A percentile compares a stretch with the other conserved stretches of the same genome.
phyloP scores from a whole-genome alignment of 1,140 invertebrate species.

The Drosophila equinoxialis region DNA sequence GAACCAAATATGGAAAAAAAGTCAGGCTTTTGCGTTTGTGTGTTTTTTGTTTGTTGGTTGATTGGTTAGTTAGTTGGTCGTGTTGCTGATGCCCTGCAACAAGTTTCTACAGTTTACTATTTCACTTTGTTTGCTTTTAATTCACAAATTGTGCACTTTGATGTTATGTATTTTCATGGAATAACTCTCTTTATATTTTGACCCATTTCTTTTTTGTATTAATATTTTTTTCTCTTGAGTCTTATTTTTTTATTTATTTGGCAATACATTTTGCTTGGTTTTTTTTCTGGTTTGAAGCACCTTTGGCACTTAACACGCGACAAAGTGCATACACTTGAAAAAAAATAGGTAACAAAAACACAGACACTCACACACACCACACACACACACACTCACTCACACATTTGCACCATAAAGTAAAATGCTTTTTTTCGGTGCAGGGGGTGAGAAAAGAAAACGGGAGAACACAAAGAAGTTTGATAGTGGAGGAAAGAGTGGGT shows the following conservation, averaged over 20 bases:
- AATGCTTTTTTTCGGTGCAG: no score
- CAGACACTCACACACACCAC: neutral
- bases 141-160: slow-evolving; percentile 19
- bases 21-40: neutral
- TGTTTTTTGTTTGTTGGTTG: neutral
- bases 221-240: neutral
- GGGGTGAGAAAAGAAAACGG: neutral
- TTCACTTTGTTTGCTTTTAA: neutral
- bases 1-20: neutral
- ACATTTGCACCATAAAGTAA: neutral
- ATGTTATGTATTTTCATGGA: neutral
- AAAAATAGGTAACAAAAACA: slow-evolving; percentile 34
- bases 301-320: slow-evolving; percentile 54
- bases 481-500: neutral
- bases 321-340: slow-evolving; percentile 34
- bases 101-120: slow-evolving; percentile 9
- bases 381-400: neutral
- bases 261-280: neutral
- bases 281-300: slow-evolving; percentile 39
- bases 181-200: neutral
- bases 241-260: slow-evolving; percentile 8
- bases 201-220: neutral
- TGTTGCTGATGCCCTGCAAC: slow-evolving; percentile 8
- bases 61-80: no score
- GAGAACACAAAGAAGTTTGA: neutral